A percentile compares a stretch with the other conserved stretches of the same genome.
These are phyloP conservation scores for Ceratina calcarata DNA, from an alignment of 1,140 invertebrate genomes.

Conservation along the genomic window DNA sequence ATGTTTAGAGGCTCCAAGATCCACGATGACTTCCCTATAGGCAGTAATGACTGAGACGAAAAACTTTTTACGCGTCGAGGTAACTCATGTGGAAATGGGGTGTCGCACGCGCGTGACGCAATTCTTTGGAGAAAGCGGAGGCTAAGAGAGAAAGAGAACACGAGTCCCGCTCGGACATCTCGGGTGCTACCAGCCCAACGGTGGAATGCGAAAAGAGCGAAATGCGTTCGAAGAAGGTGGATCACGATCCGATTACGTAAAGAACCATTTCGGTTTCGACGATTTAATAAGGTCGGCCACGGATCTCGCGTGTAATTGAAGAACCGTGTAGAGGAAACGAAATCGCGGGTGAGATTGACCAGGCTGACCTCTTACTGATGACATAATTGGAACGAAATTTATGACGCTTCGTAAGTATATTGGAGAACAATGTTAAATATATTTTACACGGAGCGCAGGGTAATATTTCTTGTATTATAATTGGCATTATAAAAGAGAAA, in stretches of 20 bases:
- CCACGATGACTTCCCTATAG: background rate
- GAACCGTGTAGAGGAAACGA: conserved; percentile 6
- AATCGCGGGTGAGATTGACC: background rate
- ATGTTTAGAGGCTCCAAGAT: too few species aligned
- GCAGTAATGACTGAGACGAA: background rate
- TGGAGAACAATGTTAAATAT: too few species aligned
- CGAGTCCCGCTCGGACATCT: conserved; percentile 23
- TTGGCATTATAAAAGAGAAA: too few species aligned
- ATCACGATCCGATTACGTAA: conserved; percentile 46
- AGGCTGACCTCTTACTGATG: background rate
- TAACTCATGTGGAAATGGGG: conserved; percentile 49
- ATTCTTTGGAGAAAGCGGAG: conserved; percentile 59
- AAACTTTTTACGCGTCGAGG: background rate
- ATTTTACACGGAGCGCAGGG: too few species aligned
- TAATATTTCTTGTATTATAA: too few species aligned
- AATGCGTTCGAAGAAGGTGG: conserved; percentile 37
- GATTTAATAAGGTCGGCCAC: conserved; percentile 36
- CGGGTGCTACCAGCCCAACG: conserved; percentile 3
- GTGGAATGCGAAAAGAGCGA: conserved; percentile 26
- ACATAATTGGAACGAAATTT: background rate
- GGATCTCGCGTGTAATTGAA: conserved; percentile 21
- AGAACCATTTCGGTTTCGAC: conserved; percentile 23
- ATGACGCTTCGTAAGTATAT: too few species aligned
- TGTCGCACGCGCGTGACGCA: conserved; percentile 57
- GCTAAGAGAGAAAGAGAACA: background rate